Evolutionary conservation across 2,888 invertebrate genomes (phyloP), one percentile per base, ranked within the genome.

Genomic region (Tetragonisca angustula): DNA sequence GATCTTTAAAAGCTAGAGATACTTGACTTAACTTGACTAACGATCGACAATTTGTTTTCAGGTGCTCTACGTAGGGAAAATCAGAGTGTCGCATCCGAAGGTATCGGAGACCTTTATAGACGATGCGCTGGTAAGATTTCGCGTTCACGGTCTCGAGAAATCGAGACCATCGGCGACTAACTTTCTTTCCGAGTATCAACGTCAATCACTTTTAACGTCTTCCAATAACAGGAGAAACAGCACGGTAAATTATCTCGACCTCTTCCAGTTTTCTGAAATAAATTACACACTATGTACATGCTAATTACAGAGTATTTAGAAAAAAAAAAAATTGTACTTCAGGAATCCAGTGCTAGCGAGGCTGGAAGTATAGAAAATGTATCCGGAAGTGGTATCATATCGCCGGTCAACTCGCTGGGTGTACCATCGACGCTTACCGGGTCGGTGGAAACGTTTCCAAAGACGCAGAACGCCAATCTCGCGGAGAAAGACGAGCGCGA

Each of bases 31-130:
- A 32, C 32, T 32, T 27, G 27, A 27, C 54, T 54, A 15, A 32
- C 17, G 36, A 43, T 27, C 5, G 15, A 13, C 49, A 36, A 36
- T 11, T 49, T 43, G 2, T 24, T 69, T 83, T 27, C 94, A 98
- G 97, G 98, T 98, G 4, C 95, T 98, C 87, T 99, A 99, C 94
- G 97, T 99, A 70, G 99, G 99, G 0, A 98, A 98, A 95, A 98
- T 98, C 70, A 96, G 97, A 88, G 97, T 98, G 89, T 97, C 98
- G 61, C 97, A 97, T 92, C 96, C 97, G 91, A 98, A 98, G 93
- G 97, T 98, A 0, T 97, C 98, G 0, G 97, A 98, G 88, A 96
- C 97, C 0, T 97, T 99, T 90, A 98, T 99, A 89, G 99, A 99
- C 92, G 98, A 98, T 93, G 98, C 98, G 2, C 95, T 99, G 79